These are phyloP conservation scores for Cataglyphis cursor DNA, from an alignment of 2,888 invertebrate genomes.

Conservation along the genomic window DNA sequence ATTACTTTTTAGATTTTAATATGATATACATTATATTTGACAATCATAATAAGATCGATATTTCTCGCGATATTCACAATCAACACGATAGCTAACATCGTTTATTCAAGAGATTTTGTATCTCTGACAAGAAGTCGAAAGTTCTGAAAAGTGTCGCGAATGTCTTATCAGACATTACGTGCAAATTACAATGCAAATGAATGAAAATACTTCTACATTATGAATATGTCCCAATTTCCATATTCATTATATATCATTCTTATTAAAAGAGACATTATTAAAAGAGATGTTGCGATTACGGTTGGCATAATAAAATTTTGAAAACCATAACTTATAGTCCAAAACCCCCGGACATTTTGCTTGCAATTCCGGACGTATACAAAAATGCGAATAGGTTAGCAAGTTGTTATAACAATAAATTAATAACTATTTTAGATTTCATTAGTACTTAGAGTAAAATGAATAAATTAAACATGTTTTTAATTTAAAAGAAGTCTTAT, in stretches of 20 bases:
- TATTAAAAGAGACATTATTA: slow-evolving; percentile 3
- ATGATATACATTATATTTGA: background rate
- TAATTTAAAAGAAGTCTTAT: too few species aligned
- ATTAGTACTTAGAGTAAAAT: too few species aligned
- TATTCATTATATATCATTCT: slow-evolving; percentile 29
- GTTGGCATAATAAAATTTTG: too few species aligned
- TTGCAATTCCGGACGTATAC: too few species aligned
- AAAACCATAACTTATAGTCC: too few species aligned
- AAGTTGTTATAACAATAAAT: too few species aligned
- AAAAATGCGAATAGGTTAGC: too few species aligned
- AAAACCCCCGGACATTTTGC: too few species aligned
- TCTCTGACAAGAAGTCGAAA: slow-evolving; percentile 29
- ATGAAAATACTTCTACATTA: slow-evolving; percentile 23
- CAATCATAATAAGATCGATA: background rate
- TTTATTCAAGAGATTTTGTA: slow-evolving; percentile 5
- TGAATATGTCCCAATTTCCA: slow-evolving; percentile 34
- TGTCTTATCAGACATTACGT: slow-evolving; percentile 22
- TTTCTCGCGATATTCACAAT: background rate
- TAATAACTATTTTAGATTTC: too few species aligned
- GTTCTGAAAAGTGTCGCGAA: slow-evolving; percentile 29
- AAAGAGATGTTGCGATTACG: background rate
- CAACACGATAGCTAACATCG: background rate
- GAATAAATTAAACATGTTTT: too few species aligned
- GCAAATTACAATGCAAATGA: slow-evolving; percentile 23
- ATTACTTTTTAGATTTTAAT: background rate